phyloP scores from a whole-genome alignment of 2,888 invertebrate species.

The Drosophila greeni region DNA sequence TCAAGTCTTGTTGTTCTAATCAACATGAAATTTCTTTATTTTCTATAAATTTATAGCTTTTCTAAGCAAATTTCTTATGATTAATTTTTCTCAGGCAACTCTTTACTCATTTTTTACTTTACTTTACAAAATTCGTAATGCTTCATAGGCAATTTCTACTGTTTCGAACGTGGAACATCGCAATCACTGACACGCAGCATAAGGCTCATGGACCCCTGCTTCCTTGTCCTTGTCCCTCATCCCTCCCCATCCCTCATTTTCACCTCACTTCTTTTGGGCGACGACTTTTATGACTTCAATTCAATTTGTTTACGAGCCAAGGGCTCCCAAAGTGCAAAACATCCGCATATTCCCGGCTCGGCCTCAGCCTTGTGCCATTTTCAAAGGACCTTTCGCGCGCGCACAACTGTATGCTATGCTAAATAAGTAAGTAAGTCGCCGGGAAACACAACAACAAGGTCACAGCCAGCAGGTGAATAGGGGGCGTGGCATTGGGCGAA shows the following conservation, averaged over 20 bases:
- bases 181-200: slow-evolving; percentile 72
- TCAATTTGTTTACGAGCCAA: slow-evolving; percentile 73
- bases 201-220: slow-evolving; percentile 21
- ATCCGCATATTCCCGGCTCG: slow-evolving; percentile 7
- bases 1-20: too few species aligned
- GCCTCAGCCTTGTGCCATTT: slow-evolving; percentile 38
- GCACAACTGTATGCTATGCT: slow-evolving; percentile 64
- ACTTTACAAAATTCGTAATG: too few species aligned
- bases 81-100: background rate
- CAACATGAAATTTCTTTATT: background rate
- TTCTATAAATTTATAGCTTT: too few species aligned
- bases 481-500: slow-evolving; percentile 16
- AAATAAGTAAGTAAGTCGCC: slow-evolving; percentile 64
- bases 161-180: slow-evolving; percentile 51
- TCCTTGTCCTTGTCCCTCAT: background rate
- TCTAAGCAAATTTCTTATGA: too few species aligned
- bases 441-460: slow-evolving; percentile 57
- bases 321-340: slow-evolving; percentile 34
- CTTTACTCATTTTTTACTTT: too few species aligned
- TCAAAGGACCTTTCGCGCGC: slow-evolving; percentile 30
- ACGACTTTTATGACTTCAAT: slow-evolving; percentile 74
- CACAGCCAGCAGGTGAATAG: slow-evolving; percentile 23
- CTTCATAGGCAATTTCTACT: background rate
- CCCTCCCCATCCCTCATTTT: background rate
- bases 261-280: slow-evolving; percentile 47